Base-by-base conservation (phyloP, 2,113 vertebrate species). In the Lynx canadensis region DNA sequence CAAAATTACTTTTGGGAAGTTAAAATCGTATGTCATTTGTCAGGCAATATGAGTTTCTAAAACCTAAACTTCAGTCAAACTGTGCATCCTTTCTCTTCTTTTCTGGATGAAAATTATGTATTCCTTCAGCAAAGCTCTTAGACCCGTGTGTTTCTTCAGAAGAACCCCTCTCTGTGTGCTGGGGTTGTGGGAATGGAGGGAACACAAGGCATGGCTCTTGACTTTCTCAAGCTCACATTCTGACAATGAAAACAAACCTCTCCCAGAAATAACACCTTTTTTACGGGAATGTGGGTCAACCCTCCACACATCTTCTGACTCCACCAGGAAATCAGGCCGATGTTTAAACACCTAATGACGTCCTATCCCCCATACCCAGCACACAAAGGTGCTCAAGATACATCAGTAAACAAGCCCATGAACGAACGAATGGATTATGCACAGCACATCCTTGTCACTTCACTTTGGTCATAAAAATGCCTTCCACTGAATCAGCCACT, bases 181-280 rank as follows among this genome's bases (percentile, higher is more conserved):
- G 29, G 27, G 8, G 18, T 11, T 18, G 2, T 76, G 8, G 33
- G 33, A 27, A 23, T 4, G 0, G 25, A 88, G 9, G 31, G 15
- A 12, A n/a, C 48, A 68, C 4, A 36, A 29, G 29, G 1, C 0
- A 0, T 7, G 31, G 41, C 19, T 91, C 60, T 14, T 12, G 14
- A 38, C 29, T 83, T 89, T 91, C 79, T 89, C 80, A 74, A 74
- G 29, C 5, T 80, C 50, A 69, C 5, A 11, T 15, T 73, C 38
- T 50, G 25, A 55, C 36, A 33, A 27, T 4, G 25, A 79, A 74
- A 69, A n/a, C 74, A 76, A 71, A 91, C 55, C 18, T 33, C 50
- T 48, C 65, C 48, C 48, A 69, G 29, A 76, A 80, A 83, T 18
- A 68, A 57, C 21, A 41, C 78, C 10, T 36, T 25, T 27, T 13